Evolutionary conservation across 2,888 invertebrate genomes (phyloP).

Genomic region (Drosophila neonasuta): DNA sequence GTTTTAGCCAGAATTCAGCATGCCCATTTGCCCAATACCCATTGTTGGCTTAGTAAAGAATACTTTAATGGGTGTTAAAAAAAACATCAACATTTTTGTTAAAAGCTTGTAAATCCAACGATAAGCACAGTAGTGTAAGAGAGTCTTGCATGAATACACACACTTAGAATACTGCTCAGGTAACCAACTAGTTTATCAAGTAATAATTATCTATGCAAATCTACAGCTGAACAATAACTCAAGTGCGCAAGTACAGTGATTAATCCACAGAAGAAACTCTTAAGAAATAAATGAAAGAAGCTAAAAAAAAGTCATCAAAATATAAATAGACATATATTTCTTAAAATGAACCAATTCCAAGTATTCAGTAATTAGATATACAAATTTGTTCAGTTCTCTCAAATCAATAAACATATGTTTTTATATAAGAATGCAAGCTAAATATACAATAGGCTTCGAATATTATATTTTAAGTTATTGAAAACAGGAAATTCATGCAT

Average conservation of each 20-base stretch:
- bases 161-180: not conserved
- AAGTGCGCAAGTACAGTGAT: not conserved
- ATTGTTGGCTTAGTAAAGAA: constrained; percentile 4
- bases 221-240: not conserved
- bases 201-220: constrained; percentile 2
- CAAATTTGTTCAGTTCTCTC: not conserved
- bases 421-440: not conserved
- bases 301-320: not conserved
- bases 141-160: not conserved
- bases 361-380: not conserved
- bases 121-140: not conserved
- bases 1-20: constrained; percentile 38
- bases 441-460: not conserved
- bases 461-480: not conserved
- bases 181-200: constrained; percentile 10
- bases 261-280: not conserved
- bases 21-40: constrained; percentile 6
- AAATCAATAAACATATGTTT: not conserved
- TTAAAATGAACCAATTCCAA: not conserved
- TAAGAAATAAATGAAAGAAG: not conserved
- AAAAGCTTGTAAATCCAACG: constrained; percentile 5
- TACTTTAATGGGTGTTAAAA: constrained; percentile 1
- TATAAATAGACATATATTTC: not conserved
- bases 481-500: constrained; percentile 1
- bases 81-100: not conserved